These are phyloP conservation scores for Darevskia mixta DNA, from an alignment of 2,797 vertebrate genomes.

Conservation along the genomic window DNA sequence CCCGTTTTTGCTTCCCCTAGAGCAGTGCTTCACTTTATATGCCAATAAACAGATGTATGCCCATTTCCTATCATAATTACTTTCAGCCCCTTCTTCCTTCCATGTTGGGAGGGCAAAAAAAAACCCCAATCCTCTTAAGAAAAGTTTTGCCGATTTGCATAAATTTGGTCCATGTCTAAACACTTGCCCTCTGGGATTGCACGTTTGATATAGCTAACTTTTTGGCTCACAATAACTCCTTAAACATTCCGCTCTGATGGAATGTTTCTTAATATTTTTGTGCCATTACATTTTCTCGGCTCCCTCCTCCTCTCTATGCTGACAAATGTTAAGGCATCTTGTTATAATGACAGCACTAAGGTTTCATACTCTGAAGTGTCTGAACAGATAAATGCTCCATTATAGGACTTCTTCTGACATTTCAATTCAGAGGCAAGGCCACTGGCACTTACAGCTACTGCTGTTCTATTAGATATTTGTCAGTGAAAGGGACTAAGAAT, in stretches of 20 bases:
- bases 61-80: neutral
- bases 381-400: constrained; percentile 31
- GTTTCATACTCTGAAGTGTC: constrained; percentile 58
- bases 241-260: constrained; percentile 8
- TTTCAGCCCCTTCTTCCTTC: neutral
- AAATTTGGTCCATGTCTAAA: constrained; percentile 18
- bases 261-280: constrained; percentile 50
- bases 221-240: constrained; percentile 47
- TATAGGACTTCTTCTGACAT: constrained; percentile 66
- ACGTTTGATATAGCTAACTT: constrained; percentile 19
- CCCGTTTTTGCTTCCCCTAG: neutral
- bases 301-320: neutral
- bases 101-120: neutral
- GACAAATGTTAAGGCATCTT: constrained; percentile 60
- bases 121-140: neutral
- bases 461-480: constrained; percentile 75
- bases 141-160: constrained; percentile 3
- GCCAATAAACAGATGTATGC: constrained; percentile 1
- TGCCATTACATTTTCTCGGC: constrained; percentile 8
- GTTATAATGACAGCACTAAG: constrained; percentile 36
- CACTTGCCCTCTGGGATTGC: neutral
- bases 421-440: constrained; percentile 68
- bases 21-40: neutral
- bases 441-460: constrained; percentile 58
- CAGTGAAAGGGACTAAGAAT: constrained; percentile 54